Evolutionary conservation across 1,140 invertebrate species (phyloP), one percentile per base, ranked within the genome.

Genomic region (Drosophila oshimai): DNA sequence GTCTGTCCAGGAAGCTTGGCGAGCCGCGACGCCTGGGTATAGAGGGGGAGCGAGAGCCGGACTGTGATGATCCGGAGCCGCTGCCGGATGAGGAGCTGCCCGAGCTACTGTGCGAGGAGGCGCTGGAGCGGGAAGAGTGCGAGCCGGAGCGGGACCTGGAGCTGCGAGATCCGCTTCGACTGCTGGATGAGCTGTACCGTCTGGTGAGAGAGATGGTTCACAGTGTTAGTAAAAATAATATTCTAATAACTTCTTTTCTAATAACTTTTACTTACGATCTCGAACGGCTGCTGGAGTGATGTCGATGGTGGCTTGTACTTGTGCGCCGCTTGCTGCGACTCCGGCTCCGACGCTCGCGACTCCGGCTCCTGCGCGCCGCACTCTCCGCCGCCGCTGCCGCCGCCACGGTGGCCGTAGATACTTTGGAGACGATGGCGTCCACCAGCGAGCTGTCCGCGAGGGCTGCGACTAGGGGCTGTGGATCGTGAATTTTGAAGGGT

Each of bases 11-110:
- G 91, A 98, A 98, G 90, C 96, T 97, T 1, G 97, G 97, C 36
- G 97, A 98, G 22, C 97, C 97, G 72, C 95, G 94, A 67, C 97
- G 93, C 39, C 97, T 92, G 18, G 97, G 96, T 91, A 98, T 98
- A 18, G 97, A 98, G 6, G 95, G 95, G 36, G 96, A 97, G 47
- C 96, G 93, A 33, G 95, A 95, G 70, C 95, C 92, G 47, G 89
- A 78, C 46, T 89, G 89, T 55, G 89, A 90, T 31, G 88, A 67
- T 36, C 60, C 84, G 4, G 89, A 90, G 17, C 74, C 81, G 29
- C 76, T 87, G 76, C 68, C 75, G 24, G 90, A 90, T 36, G 89
- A 89, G 37, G 89, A 90, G 53, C 90, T 89, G 12, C 72, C 72
- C 5, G 88, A 89, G 57, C 87, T 89, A 64, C 88, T 91, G 15